These are phyloP conservation scores for Pitta sordida DNA, from an alignment of 2,113 vertebrate species.

Conservation along the genomic window DNA sequence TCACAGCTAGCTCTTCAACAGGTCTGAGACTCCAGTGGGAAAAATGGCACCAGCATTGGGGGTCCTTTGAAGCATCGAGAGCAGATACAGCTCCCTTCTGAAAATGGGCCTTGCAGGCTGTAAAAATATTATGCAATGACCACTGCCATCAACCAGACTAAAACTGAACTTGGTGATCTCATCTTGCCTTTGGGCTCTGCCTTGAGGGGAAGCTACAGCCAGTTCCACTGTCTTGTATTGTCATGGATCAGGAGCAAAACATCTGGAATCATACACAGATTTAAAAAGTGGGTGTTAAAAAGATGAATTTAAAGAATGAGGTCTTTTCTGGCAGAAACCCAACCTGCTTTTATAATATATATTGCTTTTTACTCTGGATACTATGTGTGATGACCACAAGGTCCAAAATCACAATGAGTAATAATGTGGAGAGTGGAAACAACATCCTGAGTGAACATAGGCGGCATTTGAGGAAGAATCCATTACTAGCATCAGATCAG, in stretches of 20 bases:
- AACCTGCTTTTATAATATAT: accelerated
- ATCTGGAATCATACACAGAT: not conserved
- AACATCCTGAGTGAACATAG: not conserved
- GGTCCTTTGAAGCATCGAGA: accelerated
- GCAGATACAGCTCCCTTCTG: not conserved
- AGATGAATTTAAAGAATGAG: not conserved
- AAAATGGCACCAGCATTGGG: not conserved
- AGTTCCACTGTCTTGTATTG: not conserved
- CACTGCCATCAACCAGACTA: not conserved
- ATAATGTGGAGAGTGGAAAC: not conserved
- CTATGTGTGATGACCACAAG: not conserved
- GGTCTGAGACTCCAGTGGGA: not conserved
- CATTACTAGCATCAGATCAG: not conserved
- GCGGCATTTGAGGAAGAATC: not conserved
- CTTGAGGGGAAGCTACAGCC: not conserved
- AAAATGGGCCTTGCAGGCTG: not conserved
- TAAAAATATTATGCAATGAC: not conserved
- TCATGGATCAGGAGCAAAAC: not conserved
- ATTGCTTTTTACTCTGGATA: not conserved
- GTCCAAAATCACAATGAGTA: not conserved
- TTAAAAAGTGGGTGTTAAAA: not conserved
- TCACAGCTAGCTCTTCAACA: not conserved
- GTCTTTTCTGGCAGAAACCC: not conserved
- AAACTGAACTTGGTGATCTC: not conserved
- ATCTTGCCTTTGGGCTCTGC: not conserved